Conservation (phyloP, 2,797 vertebrate species). For the Alosa sapidissima region DNA sequence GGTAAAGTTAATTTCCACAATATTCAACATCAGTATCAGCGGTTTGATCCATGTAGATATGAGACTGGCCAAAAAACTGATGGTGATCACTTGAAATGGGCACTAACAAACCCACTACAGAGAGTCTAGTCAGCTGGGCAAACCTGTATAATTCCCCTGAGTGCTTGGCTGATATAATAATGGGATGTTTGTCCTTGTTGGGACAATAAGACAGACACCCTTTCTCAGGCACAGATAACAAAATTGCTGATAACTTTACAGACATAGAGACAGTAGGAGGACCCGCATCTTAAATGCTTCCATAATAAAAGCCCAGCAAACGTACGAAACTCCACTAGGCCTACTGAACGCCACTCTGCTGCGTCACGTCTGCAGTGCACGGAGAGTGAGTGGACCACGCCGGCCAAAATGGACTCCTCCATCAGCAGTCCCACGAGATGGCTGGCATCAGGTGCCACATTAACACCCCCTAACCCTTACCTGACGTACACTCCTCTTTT, state of each 20-base stretch:
- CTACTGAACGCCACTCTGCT: not conserved
- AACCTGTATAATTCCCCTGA: too few relatives aligned
- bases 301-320: not conserved
- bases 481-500: not conserved
- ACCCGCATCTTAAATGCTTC: not conserved
- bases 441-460: constrained; percentile 17
- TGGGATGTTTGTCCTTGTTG: not conserved
- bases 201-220: not conserved
- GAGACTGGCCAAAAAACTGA: not conserved
- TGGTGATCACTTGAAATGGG: not conserved
- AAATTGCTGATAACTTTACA: not conserved
- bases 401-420: not conserved
- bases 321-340: not conserved
- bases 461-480: not conserved
- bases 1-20: not conserved
- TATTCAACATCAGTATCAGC: not conserved
- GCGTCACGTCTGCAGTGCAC: not conserved
- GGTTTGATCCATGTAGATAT: not conserved
- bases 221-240: not conserved
- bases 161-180: too few relatives aligned
- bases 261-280: not conserved
- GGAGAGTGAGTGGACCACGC: not conserved
- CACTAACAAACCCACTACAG: not conserved
- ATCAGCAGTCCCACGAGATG: not conserved
- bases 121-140: not conserved